Evolutionary conservation across 2,113 vertebrate genomes (phyloP), one percentile per base, ranked within the genome.

Genomic region (Haplochromis burtoni): DNA sequence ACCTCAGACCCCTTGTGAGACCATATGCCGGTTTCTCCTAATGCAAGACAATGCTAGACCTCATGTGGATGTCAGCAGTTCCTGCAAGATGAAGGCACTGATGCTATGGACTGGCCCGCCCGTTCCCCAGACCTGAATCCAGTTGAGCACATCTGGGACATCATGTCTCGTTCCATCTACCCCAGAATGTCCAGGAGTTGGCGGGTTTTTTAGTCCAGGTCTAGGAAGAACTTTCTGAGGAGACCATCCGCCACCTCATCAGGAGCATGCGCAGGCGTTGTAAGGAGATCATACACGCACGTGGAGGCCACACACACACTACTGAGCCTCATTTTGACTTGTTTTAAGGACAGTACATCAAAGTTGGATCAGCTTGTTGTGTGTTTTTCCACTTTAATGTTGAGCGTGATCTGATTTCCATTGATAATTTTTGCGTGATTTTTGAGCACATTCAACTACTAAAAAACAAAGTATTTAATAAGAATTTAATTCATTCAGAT

Each of bases 231-330:
- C 1, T 12, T 0, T 19, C 61, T 35, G 10, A 66, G 61, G 61
- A 66, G 17, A 66, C 61, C 31, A 66, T 35, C 31, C 4, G 1
- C 31, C 61, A 66, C 1, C 61, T 66, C 31, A 35, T n/a, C 31
- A 1, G 31, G 61, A 66, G 17, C 61, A 66, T 66, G 31, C 4
- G 0, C 31, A 66, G 31, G 17, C 10, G 0, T 8, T 66, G 31
- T 35, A 66, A 35, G 61, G 31, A n/a, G 31, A 35, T 63, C 59
- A 63, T 63, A 63, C 59, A 35, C 0, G 4, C 4, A 12, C 4
- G 0, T 63, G 59, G 31, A 63, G 31, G 17, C 59, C 59, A 63
- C 59, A 63, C 57, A 61, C 59, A 35, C 17, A 63, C 59, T 35
- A 63, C 59, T 63, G 17, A 63, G 10, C 10, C 31, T 63, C 59